A percentile compares a stretch with the other conserved stretches of the same genome.
These are phyloP conservation scores for Myiotriccus ornatus DNA, from an alignment of 2,797 vertebrate genomes.

Conservation along the genomic window DNA sequence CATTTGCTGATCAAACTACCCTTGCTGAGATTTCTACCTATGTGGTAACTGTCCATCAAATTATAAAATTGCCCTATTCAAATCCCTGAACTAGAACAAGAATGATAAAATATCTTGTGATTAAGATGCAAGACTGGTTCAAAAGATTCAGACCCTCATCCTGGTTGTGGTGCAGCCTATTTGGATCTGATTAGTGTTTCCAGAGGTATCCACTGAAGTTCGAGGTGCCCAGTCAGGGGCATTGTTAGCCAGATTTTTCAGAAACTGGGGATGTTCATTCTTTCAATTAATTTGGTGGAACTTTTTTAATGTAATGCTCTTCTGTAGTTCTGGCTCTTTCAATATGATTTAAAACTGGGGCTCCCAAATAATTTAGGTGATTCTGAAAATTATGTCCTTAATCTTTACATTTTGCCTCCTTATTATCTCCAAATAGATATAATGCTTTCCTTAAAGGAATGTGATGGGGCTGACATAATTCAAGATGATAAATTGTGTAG, in stretches of 20 bases:
- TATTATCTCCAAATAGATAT: not conserved
- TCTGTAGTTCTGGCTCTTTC: not conserved
- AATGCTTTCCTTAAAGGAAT: slow-evolving; percentile 2
- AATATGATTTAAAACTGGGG: not conserved
- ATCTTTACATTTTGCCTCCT: not conserved
- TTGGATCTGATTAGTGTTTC: not conserved
- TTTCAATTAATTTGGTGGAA: not conserved
- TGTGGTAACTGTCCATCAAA: not conserved
- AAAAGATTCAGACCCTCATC: not conserved
- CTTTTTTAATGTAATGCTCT: not conserved
- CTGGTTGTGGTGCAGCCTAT: not conserved
- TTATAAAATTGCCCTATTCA: not conserved
- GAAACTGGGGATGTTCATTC: not conserved
- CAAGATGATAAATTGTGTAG: not conserved
- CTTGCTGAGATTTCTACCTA: not conserved
- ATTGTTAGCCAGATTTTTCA: not conserved
- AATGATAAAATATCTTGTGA: not conserved
- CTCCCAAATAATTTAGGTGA: not conserved
- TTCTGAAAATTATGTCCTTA: not conserved
- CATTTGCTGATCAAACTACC: not conserved
- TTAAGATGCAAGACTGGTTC: not conserved
- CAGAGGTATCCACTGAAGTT: not conserved
- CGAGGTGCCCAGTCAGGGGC: not conserved
- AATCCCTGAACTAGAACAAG: not conserved
- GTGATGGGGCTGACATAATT: not conserved